Conservation (phyloP, 2,797 vertebrate species). For the Enoplosus armatus region DNA sequence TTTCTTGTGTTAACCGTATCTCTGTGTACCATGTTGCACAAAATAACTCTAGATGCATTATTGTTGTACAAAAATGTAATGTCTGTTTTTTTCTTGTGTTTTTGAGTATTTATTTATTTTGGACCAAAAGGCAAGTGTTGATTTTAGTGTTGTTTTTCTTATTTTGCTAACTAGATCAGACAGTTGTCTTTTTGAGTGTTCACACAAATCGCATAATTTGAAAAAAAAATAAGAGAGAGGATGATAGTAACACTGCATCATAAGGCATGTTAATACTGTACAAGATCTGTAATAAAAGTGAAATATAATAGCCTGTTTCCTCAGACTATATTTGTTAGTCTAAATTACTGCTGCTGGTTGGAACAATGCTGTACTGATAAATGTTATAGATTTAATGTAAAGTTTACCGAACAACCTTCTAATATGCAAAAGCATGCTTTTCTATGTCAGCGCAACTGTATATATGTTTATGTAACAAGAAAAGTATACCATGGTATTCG, state of each 20-base stretch:
- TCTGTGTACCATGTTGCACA: conserved; percentile 54
- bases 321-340: conserved; percentile 78
- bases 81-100: conserved; percentile 47
- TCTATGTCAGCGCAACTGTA: conserved; percentile 78
- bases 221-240: conserved; percentile 55
- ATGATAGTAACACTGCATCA: conserved; percentile 71
- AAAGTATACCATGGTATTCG: conserved; percentile 58
- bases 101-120: conserved; percentile 64
- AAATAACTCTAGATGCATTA: conserved; percentile 59
- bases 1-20: conserved; percentile 59
- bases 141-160: conserved; percentile 46
- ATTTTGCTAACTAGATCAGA: conserved; percentile 46
- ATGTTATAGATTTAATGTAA: conserved; percentile 77
- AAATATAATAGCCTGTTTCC: conserved; percentile 75
- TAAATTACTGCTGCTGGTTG: conserved; percentile 76
- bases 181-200: conserved; percentile 49
- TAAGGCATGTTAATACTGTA: conserved; percentile 83
- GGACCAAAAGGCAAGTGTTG: conserved; percentile 45
- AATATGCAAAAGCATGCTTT: conserved; percentile 86
- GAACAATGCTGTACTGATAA: conserved; percentile 73
- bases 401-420: conserved; percentile 78
- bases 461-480: conserved; percentile 73
- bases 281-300: conserved; percentile 80
- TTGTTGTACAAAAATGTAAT: conserved; percentile 63
- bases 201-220: conserved; percentile 42